These are phyloP conservation scores for Oplegnathus fasciatus DNA, from an alignment of 2,113 vertebrate species.

Conservation along the genomic window DNA sequence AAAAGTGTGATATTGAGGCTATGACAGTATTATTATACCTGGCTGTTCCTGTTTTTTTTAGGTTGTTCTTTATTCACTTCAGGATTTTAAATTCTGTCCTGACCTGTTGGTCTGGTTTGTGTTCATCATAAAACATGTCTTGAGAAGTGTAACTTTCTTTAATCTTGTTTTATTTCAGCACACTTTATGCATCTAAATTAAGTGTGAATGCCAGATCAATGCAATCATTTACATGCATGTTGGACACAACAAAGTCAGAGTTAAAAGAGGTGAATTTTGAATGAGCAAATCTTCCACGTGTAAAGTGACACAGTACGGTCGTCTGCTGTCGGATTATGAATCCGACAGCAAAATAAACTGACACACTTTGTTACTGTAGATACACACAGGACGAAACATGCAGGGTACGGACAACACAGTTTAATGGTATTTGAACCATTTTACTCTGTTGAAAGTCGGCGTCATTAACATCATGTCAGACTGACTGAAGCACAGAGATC, in stretches of 20 bases:
- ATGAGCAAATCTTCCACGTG: conserved; percentile 35
- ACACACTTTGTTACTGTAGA: conserved; percentile 36
- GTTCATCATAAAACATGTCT: conserved; percentile 47
- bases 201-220: conserved; percentile 74
- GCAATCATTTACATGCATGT: conserved; percentile 77
- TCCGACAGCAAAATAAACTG: conserved; percentile 20
- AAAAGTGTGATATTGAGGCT: conserved; percentile 1
- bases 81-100: conserved; percentile 39
- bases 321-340: conserved; percentile 4
- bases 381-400: conserved; percentile 24
- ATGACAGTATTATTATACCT: not conserved
- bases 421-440: not conserved
- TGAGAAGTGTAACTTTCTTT: conserved; percentile 52
- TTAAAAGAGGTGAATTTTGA: conserved; percentile 42
- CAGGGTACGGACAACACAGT: conserved; percentile 23
- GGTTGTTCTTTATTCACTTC: not conserved
- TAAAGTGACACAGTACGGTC: conserved; percentile 6
- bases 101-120: conserved; percentile 14
- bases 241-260: conserved; percentile 53
- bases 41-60: not conserved
- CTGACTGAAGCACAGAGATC: not conserved
- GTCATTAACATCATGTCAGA: not conserved
- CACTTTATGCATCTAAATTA: conserved; percentile 67
- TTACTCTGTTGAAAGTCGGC: not conserved
- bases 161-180: conserved; percentile 41